A percentile compares a stretch with the other conserved stretches of the same genome.
Evolutionary conservation across 2,888 invertebrate species (phyloP).

Genomic region (Catotricha subobsoleta): DNA sequence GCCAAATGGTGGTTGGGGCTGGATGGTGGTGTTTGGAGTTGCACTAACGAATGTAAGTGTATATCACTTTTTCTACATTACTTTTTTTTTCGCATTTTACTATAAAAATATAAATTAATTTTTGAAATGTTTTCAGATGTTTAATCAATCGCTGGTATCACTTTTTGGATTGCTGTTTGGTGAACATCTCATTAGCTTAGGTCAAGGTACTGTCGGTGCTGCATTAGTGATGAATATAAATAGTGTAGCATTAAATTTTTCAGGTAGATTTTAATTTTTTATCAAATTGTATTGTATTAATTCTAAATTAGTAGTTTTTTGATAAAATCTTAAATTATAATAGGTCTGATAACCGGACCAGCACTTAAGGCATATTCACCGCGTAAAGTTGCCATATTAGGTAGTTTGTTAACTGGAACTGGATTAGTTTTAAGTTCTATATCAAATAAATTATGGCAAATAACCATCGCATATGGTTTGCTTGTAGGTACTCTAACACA

Average conservation of each 20-base stretch:
- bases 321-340: not conserved
- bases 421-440: conserved; percentile 36
- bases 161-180: conserved; percentile 52
- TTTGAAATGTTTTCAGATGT: conserved; percentile 32
- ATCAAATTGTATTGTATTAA: conserved; percentile 3
- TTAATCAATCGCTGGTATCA: conserved; percentile 52
- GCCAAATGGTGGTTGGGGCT: conserved; percentile 59
- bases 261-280: conserved; percentile 20
- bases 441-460: conserved; percentile 33
- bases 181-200: conserved; percentile 42
- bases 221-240: conserved; percentile 49
- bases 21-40: conserved; percentile 48
- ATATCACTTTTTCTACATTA: conserved; percentile 1
- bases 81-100: too few relatives aligned
- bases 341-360: conserved; percentile 50
- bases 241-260: conserved; percentile 43
- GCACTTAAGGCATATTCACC: conserved; percentile 38
- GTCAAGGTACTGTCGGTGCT: conserved; percentile 44
- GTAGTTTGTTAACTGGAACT: conserved; percentile 33
- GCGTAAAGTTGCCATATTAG: conserved; percentile 35
- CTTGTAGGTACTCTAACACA: conserved; percentile 32
- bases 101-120: too few relatives aligned
- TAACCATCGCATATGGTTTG: conserved; percentile 37
- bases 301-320: not conserved
- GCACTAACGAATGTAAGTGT: conserved; percentile 46